Conservation (phyloP, 1,140 invertebrate genomes). For the Thrips palmi region DNA sequence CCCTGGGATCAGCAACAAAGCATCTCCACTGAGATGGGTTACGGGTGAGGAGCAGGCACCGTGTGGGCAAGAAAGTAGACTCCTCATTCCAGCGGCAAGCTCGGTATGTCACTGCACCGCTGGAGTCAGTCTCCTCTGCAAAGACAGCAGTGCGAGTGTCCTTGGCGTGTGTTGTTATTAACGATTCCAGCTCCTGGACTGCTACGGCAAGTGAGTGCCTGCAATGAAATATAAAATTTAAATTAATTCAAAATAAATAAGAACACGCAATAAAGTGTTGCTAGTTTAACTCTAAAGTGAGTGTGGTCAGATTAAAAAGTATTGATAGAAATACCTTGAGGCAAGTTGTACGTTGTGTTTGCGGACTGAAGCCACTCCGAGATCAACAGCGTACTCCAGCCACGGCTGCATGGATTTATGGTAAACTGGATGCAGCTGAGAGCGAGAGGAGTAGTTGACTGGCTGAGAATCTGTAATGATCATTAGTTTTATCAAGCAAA, state of each 20-base stretch:
- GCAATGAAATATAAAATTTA: slow-evolving; percentile 15
- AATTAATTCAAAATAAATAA: slow-evolving; percentile 6
- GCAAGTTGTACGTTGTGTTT: slow-evolving; percentile 28
- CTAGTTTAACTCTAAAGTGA: neutral
- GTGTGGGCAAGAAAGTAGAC: slow-evolving; percentile 20
- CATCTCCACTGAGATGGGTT: slow-evolving; percentile 44
- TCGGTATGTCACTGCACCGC: too few relatives aligned
- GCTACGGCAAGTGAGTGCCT: slow-evolving; percentile 29
- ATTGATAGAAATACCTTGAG: slow-evolving; percentile 11
- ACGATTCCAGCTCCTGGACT: slow-evolving; percentile 33
- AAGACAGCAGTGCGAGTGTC: slow-evolving; percentile 25
- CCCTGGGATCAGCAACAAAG: slow-evolving; percentile 18
- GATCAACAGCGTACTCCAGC: slow-evolving; percentile 35
- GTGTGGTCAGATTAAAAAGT: neutral
- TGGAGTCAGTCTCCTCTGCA: too few relatives aligned
- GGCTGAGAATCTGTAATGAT: too few relatives aligned
- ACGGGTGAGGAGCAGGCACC: slow-evolving; percentile 37
- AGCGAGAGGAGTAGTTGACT: too few relatives aligned
- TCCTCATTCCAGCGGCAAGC: too few relatives aligned
- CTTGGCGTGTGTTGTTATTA: slow-evolving; percentile 26
- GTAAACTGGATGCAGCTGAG: slow-evolving; percentile 33
- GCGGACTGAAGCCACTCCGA: slow-evolving; percentile 33
- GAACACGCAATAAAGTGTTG: neutral
- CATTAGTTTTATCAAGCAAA: too few relatives aligned
- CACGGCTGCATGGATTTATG: slow-evolving; percentile 30